phyloP scores from a whole-genome alignment of 2,888 invertebrate species.

The Psylliodes chrysocephalus region DNA sequence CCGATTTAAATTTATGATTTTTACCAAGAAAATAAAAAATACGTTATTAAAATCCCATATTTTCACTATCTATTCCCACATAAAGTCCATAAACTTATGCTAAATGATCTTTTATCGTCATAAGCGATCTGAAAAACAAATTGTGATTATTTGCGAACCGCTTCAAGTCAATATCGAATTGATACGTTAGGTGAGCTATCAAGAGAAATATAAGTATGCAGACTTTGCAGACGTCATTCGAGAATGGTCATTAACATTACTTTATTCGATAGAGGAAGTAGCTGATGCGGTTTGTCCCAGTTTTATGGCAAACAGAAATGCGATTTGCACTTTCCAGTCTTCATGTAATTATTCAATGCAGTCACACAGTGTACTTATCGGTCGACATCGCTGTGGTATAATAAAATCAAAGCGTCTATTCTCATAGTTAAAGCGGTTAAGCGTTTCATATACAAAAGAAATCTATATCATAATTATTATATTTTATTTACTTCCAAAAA shows the following conservation, averaged over 20 bases:
- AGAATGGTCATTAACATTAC: constrained; percentile 39
- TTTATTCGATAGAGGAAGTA: constrained; percentile 36
- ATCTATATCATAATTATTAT: too few relatives aligned
- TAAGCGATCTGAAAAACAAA: neutral
- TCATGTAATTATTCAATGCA: constrained; percentile 20
- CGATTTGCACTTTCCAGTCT: constrained; percentile 40
- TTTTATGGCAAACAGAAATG: constrained; percentile 27
- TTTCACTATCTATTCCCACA: too few relatives aligned
- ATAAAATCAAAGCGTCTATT: neutral
- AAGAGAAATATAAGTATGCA: neutral
- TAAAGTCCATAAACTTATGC: too few relatives aligned
- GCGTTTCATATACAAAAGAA: too few relatives aligned
- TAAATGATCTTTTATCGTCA: neutral
- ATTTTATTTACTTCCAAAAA: too few relatives aligned
- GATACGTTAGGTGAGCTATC: neutral
- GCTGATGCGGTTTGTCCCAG: constrained; percentile 33
- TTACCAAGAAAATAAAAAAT: too few relatives aligned
- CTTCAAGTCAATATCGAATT: constrained; percentile 2
- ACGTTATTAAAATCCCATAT: too few relatives aligned
- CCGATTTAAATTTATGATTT: too few relatives aligned
- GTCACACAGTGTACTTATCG: neutral
- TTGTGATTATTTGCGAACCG: neutral
- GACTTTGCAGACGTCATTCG: constrained; percentile 30
- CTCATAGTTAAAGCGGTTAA: too few relatives aligned
- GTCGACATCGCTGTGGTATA: neutral